These are phyloP conservation scores for Puma concolor DNA, from an alignment of 2,113 vertebrate species.

Conservation along the genomic window DNA sequence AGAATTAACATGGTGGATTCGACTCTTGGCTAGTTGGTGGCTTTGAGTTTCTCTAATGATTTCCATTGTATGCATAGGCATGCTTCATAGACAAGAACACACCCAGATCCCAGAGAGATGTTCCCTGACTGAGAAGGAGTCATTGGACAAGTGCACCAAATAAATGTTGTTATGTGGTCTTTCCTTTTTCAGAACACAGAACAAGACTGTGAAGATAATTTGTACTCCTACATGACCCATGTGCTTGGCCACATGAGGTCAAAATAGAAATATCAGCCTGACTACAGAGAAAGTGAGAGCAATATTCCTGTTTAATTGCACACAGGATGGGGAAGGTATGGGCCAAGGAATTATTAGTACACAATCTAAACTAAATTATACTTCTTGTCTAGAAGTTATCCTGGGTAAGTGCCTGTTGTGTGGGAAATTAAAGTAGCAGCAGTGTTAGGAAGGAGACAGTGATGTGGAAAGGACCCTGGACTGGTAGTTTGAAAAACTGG, in stretches of 20 bases:
- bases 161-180: neutral
- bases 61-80: neutral
- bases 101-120: neutral
- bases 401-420: neutral
- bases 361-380: neutral
- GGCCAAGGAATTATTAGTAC: neutral
- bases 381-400: neutral
- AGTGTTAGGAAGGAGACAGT: neutral
- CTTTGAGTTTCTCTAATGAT: neutral
- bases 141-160: neutral
- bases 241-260: neutral
- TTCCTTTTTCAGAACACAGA: neutral
- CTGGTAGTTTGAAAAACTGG: neutral
- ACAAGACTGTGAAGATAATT: neutral
- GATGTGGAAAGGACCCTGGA: neutral
- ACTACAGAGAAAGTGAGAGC: neutral
- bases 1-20: neutral
- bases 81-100: neutral
- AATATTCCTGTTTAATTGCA: neutral
- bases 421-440: neutral
- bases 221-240: neutral
- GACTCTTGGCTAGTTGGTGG: neutral
- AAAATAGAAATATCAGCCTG: neutral
- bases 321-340: neutral
- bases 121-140: neutral